A percentile compares a stretch with the other conserved stretches of the same genome.
Evolutionary conservation across 2,113 vertebrate species (phyloP).

Genomic region (Gasterosteus aculeatus): DNA sequence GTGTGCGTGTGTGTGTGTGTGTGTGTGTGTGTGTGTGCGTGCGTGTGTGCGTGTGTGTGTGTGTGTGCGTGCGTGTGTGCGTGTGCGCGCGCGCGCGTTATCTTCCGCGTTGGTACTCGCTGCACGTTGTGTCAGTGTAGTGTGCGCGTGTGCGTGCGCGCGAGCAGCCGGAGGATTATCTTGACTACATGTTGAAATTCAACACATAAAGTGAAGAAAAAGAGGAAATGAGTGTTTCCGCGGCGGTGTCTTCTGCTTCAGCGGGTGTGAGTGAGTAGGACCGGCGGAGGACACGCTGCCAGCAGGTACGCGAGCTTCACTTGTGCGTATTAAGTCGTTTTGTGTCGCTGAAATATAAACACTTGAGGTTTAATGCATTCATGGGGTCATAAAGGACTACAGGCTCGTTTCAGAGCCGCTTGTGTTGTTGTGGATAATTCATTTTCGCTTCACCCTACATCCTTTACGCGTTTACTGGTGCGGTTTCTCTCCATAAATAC

Average conservation of each 20-base stretch:
- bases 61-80: not conserved
- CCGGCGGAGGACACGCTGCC: not conserved
- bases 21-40: not conserved
- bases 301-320: constrained; percentile 23
- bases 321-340: not conserved
- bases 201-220: constrained; percentile 35
- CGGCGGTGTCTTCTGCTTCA: constrained; percentile 19
- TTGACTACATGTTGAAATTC: constrained; percentile 36
- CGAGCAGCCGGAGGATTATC: not conserved
- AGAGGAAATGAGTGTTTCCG: constrained; percentile 60
- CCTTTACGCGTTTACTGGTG: not conserved
- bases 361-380: not conserved
- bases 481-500: too few relatives aligned
- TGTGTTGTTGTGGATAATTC: not conserved
- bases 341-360: not conserved
- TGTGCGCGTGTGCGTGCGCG: not conserved
- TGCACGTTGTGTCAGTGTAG: not conserved
- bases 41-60: not conserved
- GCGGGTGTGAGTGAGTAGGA: not conserved
- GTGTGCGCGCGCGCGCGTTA: constrained; percentile 33
- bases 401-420: not conserved
- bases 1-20: not conserved
- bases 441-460: not conserved
- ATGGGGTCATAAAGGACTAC: not conserved
- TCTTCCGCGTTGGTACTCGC: constrained; percentile 58